These are phyloP conservation scores for Microtus montanus DNA, from an alignment of 2,113 vertebrate genomes.

Conservation along the genomic window DNA sequence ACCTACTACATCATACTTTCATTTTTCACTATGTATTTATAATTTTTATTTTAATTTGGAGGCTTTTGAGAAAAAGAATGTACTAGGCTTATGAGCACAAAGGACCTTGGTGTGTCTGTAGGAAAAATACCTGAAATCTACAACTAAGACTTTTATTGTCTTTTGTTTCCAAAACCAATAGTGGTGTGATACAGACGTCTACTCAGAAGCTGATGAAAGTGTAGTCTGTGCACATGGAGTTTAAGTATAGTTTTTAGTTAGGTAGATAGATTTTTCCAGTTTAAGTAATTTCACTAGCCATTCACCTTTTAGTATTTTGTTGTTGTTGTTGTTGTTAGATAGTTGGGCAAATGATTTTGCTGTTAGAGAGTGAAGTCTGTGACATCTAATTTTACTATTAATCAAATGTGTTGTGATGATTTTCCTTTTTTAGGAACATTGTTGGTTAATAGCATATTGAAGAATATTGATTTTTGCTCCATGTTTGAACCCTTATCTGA, in stretches of 20 bases:
- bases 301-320: constrained; percentile 64
- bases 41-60: constrained; percentile 52
- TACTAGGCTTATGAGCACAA: constrained; percentile 13
- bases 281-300: constrained; percentile 71
- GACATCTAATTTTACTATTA: constrained; percentile 45
- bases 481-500: constrained; percentile 74
- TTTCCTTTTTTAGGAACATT: not conserved
- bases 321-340: constrained; percentile 65
- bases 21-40: constrained; percentile 55
- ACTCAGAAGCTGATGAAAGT: constrained; percentile 61
- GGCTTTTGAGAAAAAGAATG: constrained; percentile 48
- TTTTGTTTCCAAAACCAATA: constrained; percentile 18
- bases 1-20: constrained; percentile 67
- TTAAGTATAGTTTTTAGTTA: constrained; percentile 62
- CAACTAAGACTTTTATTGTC: constrained; percentile 40
- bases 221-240: constrained; percentile 64
- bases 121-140: constrained; percentile 39
- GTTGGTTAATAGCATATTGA: constrained; percentile 42
- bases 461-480: constrained; percentile 71
- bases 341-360: constrained; percentile 61
- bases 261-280: constrained; percentile 72
- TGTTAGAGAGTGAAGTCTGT: constrained; percentile 45
- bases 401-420: constrained; percentile 31
- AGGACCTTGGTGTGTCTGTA: not conserved
- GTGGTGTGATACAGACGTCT: constrained; percentile 64